Conservation (phyloP, 2,888 invertebrate genomes). For the Pheosia gnoma region DNA sequence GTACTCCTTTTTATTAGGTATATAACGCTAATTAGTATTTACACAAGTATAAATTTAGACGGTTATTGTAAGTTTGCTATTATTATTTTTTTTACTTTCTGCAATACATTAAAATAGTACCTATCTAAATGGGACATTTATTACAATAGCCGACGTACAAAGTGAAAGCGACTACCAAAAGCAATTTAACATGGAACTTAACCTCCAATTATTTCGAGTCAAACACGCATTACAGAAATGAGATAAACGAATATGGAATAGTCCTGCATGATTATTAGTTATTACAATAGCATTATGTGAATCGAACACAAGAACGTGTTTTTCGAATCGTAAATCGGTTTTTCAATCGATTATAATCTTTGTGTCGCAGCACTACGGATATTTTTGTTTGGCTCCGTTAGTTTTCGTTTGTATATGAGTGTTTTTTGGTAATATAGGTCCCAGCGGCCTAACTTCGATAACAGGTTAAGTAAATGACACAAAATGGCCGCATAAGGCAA, state of each 20-base stretch:
- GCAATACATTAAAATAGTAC: no score
- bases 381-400: conserved; percentile 25
- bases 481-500: conserved; percentile 64
- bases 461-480: conserved; percentile 77
- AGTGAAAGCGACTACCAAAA: conserved; percentile 49
- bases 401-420: conserved; percentile 32
- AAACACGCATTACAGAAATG: conserved; percentile 46
- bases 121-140: conserved; percentile 13
- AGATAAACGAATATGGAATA: conserved; percentile 68
- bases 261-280: conserved; percentile 63
- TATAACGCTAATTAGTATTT: no score
- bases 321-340: conserved; percentile 19
- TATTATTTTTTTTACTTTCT: no score
- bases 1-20: neutral
- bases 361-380: conserved; percentile 29
- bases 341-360: conserved; percentile 42
- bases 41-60: no score
- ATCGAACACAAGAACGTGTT: conserved; percentile 39
- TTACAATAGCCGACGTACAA: conserved; percentile 39
- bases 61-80: no score
- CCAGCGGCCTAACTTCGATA: conserved; percentile 56
- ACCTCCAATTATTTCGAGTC: conserved; percentile 48
- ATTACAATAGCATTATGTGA: conserved; percentile 64
- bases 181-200: conserved; percentile 45
- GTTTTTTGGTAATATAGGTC: conserved; percentile 50